Conservation (phyloP, 2,797 vertebrate genomes). For the Salarias fasciatus region DNA sequence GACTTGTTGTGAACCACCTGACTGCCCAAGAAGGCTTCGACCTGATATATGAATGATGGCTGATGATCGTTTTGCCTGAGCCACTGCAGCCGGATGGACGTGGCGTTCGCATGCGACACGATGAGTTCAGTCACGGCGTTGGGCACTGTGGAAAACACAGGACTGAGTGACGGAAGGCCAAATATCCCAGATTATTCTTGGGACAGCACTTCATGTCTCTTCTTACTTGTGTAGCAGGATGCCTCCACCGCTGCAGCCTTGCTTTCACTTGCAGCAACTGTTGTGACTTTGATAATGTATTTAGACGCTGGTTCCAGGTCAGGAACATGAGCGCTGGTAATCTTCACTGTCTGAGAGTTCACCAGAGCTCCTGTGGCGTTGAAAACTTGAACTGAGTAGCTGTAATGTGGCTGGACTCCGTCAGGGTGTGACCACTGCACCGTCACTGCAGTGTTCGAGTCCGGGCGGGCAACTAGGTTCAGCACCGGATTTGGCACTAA, state of each 20-base stretch:
- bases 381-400: conserved; percentile 49
- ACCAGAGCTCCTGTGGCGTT: accelerated
- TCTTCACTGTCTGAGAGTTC: accelerated
- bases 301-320: conserved; percentile 60
- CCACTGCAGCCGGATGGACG: conserved; percentile 64
- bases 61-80: conserved; percentile 42
- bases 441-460: conserved; percentile 45
- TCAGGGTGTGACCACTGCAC: conserved; percentile 60
- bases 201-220: background rate
- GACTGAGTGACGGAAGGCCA: background rate
- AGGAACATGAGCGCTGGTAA: conserved; percentile 6
- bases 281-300: conserved; percentile 61
- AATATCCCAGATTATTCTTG: background rate
- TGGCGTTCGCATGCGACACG: conserved; percentile 28
- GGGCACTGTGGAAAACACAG: conserved; percentile 64
- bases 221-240: conserved; percentile 71
- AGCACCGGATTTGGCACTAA: conserved; percentile 74
- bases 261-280: conserved; percentile 26
- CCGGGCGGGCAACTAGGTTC: conserved; percentile 32
- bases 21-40: background rate
- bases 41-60: conserved; percentile 53
- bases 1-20: background rate
- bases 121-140: conserved; percentile 56
- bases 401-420: conserved; percentile 14
- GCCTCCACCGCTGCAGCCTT: conserved; percentile 18